Conservation (phyloP, 2,113 vertebrate species). For the Eulemur rufifrons region DNA sequence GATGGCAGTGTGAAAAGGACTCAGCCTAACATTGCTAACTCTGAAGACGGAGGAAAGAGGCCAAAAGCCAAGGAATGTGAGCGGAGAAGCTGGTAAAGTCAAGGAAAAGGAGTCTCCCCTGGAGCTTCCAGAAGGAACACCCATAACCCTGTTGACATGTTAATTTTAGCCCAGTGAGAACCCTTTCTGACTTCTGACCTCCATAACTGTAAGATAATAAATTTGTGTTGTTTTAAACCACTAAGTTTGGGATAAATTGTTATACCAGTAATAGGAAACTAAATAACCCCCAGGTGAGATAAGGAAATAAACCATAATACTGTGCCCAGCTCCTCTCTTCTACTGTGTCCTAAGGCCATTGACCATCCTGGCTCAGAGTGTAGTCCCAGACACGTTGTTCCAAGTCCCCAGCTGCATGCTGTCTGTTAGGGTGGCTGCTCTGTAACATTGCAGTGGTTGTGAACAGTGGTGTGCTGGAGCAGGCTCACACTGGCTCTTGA, state of each 20-base stretch:
- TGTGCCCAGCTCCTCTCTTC: neutral
- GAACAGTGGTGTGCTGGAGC: neutral
- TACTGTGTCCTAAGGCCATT: neutral
- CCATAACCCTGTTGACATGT: neutral
- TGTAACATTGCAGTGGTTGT: too few relatives aligned
- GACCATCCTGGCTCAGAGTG: neutral
- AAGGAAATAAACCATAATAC: neutral
- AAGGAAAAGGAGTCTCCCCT: neutral
- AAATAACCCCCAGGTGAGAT: neutral
- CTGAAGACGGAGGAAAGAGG: neutral
- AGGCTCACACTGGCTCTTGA: neutral
- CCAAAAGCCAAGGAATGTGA: neutral
- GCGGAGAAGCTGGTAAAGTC: neutral
- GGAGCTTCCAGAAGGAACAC: neutral
- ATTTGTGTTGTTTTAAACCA: neutral
- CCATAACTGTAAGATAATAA: neutral
- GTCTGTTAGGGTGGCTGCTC: neutral
- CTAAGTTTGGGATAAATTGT: neutral
- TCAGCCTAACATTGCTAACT: neutral
- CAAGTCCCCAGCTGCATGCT: neutral
- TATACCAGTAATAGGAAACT: neutral
- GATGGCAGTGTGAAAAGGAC: neutral
- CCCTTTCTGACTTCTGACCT: neutral
- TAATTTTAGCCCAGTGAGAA: neutral
- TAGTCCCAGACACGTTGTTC: neutral